These are phyloP conservation scores for Boloria euphrosyne DNA, from an alignment of 2,888 invertebrate species.

Conservation along the genomic window DNA sequence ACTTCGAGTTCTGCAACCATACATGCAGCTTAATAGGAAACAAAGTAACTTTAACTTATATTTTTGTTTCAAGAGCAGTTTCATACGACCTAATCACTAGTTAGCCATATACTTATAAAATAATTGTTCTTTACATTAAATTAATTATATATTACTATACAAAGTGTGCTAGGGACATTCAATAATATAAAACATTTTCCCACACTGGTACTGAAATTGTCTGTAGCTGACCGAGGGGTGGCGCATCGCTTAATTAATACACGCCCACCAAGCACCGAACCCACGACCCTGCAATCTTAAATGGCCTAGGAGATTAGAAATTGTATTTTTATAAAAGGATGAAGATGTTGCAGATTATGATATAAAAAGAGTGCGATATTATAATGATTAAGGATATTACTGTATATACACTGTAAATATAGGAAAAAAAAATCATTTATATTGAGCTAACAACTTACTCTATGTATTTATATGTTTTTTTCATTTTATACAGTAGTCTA, in stretches of 20 bases:
- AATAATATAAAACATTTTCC: conserved; percentile 4
- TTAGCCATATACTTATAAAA: too few species aligned
- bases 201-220: conserved; percentile 18
- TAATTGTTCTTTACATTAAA: background rate
- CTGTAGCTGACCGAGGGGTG: conserved; percentile 48
- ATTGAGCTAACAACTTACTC: too few species aligned
- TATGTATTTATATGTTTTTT: too few species aligned
- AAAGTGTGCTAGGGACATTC: background rate
- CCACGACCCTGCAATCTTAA: conserved; percentile 42
- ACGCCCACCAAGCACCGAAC: conserved; percentile 58
- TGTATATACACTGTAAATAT: too few species aligned
- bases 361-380: background rate
- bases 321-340: background rate
- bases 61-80: too few species aligned
- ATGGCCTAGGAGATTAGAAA: conserved; percentile 2
- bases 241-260: conserved; percentile 65
- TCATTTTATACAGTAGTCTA: too few species aligned
- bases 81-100: too few species aligned
- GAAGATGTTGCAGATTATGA: background rate
- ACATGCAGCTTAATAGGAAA: too few species aligned
- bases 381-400: too few species aligned
- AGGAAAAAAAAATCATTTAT: too few species aligned
- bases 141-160: background rate
- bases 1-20: too few species aligned
- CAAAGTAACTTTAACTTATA: too few species aligned